A percentile compares a stretch with the other conserved stretches of the same genome.
Evolutionary conservation across 2,113 vertebrate species (phyloP).

Genomic region (Trogon surrucura): DNA sequence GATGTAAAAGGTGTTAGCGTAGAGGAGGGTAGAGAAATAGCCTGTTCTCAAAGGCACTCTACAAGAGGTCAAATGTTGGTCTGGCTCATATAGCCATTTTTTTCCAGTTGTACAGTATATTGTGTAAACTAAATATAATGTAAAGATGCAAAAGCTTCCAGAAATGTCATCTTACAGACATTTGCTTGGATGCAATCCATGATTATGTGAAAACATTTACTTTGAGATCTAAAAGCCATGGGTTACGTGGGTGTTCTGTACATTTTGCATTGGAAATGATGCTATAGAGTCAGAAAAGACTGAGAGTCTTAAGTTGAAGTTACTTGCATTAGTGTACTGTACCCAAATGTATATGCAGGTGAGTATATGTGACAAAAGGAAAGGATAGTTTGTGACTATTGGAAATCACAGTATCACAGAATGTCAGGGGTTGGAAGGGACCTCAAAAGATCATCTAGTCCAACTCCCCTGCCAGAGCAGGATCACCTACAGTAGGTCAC

Average conservation of each 20-base stretch:
- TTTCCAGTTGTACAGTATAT: slow-evolving; percentile 64
- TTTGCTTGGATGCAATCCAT: slow-evolving; percentile 69
- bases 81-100: slow-evolving; percentile 53
- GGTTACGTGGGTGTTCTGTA: slow-evolving; percentile 59
- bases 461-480: too few relatives aligned
- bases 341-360: neutral
- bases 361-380: neutral
- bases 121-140: slow-evolving; percentile 69
- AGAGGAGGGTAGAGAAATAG: slow-evolving; percentile 56
- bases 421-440: too few relatives aligned
- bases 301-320: slow-evolving; percentile 28
- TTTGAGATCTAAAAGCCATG: slow-evolving; percentile 67
- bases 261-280: slow-evolving; percentile 54
- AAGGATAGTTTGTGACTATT: neutral
- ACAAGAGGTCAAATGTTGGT: slow-evolving; percentile 60
- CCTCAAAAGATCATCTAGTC: too few relatives aligned
- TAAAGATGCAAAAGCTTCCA: slow-evolving; percentile 72
- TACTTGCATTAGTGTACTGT: neutral
- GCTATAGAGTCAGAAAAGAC: slow-evolving; percentile 46
- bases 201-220: slow-evolving; percentile 74
- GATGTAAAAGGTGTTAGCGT: slow-evolving; percentile 69
- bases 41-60: slow-evolving; percentile 61
- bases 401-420: too few relatives aligned
- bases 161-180: slow-evolving; percentile 67
- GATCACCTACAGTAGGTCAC: too few relatives aligned